Percentiles rank a stretch among this genome's conserved stretches.
These are phyloP conservation scores for Pedetes capensis DNA, from an alignment of 2,113 vertebrate species.

Conservation along the genomic window DNA sequence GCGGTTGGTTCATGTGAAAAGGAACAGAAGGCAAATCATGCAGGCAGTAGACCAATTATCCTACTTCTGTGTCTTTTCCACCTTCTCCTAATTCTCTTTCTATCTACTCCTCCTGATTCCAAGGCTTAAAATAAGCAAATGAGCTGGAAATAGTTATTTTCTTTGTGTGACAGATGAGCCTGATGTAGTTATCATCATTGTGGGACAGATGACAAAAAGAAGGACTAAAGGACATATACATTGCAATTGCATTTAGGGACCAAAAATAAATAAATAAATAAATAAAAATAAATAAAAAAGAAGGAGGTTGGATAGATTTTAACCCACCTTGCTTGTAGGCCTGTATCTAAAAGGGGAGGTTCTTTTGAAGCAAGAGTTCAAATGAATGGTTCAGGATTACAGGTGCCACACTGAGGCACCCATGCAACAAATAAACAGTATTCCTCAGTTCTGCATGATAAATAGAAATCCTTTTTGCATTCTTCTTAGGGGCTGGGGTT, in stretches of 20 bases:
- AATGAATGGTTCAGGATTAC: neutral
- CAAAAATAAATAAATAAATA: too few relatives aligned
- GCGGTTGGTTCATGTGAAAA: neutral
- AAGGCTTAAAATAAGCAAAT: neutral
- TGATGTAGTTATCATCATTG: neutral
- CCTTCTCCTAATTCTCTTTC: neutral
- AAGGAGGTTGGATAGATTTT: neutral
- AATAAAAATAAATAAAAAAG: neutral
- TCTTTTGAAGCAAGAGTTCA: neutral
- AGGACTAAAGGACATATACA: neutral
- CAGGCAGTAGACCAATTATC: accelerated
- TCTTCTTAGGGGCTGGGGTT: too few relatives aligned
- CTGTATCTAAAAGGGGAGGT: neutral
- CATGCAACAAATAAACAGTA: neutral
- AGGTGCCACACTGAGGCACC: neutral
- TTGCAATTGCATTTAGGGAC: neutral
- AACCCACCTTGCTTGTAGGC: neutral
- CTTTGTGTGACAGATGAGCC: neutral
- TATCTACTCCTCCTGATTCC: neutral
- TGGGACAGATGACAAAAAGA: neutral
- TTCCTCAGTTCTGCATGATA: neutral
- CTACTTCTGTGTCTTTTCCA: neutral
- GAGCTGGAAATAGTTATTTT: neutral
- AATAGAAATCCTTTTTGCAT: neutral
- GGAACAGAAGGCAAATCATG: neutral